Conservation (phyloP, 53 echinoderm and acorn worm genomes). For the Echinarachnius parma region DNA sequence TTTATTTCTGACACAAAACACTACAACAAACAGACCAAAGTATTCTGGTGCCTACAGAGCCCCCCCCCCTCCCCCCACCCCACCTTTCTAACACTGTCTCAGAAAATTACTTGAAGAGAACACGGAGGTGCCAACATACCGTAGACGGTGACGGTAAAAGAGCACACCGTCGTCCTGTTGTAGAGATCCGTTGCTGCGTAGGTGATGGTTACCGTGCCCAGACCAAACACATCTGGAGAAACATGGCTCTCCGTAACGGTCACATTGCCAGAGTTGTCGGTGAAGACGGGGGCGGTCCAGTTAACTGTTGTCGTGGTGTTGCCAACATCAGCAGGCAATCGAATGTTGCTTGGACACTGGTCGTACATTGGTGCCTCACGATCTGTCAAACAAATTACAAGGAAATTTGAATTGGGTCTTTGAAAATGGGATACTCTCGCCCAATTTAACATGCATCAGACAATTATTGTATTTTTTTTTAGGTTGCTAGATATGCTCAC, state of each 20-base stretch:
- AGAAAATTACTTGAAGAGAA: too few relatives aligned
- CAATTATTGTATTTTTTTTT: too few relatives aligned
- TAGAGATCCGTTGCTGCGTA: slow-evolving; percentile 9
- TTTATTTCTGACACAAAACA: too few relatives aligned
- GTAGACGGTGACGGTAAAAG: slow-evolving; percentile 34
- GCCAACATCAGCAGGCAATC: slow-evolving; percentile 11
- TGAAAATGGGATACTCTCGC: too few relatives aligned
- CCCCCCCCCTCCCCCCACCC: too few relatives aligned
- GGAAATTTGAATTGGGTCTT: too few relatives aligned
- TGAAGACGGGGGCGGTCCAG: slow-evolving; percentile 39
- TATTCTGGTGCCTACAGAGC: too few relatives aligned
- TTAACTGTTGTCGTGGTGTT: slow-evolving; percentile 5
- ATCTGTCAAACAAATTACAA: slow-evolving; percentile 5
- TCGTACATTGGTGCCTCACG: not conserved
- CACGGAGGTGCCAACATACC: slow-evolving; percentile 46
- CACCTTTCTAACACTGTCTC: too few relatives aligned
- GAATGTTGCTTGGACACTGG: slow-evolving; percentile 45
- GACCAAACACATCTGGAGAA: not conserved
- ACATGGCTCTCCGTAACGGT: not conserved
- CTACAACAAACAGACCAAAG: too few relatives aligned
- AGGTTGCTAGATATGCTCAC: too few relatives aligned
- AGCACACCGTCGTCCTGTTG: slow-evolving; percentile 11
- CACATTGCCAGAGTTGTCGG: slow-evolving; percentile 33
- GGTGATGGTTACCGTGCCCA: not conserved
- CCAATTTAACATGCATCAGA: too few relatives aligned